These are phyloP conservation scores for Paramacrobiotus metropolitanus DNA, from an alignment of 1,140 invertebrate genomes.

Conservation along the genomic window DNA sequence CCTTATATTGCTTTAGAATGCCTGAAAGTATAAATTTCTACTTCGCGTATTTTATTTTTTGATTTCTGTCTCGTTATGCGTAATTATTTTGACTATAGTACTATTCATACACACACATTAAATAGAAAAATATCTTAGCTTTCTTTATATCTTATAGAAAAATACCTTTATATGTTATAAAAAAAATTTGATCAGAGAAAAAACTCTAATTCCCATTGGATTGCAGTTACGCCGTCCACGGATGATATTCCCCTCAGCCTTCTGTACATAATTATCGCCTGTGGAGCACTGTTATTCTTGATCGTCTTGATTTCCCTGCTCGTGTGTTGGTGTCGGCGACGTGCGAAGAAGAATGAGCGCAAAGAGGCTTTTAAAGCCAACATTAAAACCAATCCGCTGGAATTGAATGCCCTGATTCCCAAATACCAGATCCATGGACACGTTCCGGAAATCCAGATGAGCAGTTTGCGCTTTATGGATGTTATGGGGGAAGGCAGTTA, in stretches of 20 bases:
- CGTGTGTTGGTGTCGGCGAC: constrained; percentile 17
- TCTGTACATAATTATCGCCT: constrained; percentile 32
- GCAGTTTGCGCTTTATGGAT: constrained; percentile 63
- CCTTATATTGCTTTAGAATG: too few species aligned
- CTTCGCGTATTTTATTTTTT: too few species aligned
- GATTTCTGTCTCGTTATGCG: too few species aligned
- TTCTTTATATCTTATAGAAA: too few species aligned
- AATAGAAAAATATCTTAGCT: too few species aligned
- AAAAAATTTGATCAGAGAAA: not conserved
- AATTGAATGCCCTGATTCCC: constrained; percentile 46
- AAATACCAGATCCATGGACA: constrained; percentile 21
- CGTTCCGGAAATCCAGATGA: constrained; percentile 33
- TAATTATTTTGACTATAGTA: too few species aligned
- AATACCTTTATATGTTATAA: constrained; percentile 8
- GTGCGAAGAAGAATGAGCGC: constrained; percentile 18
- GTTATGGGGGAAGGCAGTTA: constrained; percentile 89
- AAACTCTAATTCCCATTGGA: constrained; percentile 1
- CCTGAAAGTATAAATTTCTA: too few species aligned
- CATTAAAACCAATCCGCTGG: constrained; percentile 23
- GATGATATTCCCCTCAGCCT: constrained; percentile 17
- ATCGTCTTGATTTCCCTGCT: constrained; percentile 26
- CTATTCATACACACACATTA: too few species aligned
- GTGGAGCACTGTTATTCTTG: constrained; percentile 26
- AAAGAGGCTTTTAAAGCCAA: constrained; percentile 9
- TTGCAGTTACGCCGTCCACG: constrained; percentile 17